A percentile compares a stretch with the other conserved stretches of the same genome.
phyloP scores from a whole-genome alignment of 1,140 invertebrate species.

The Cyclina sinensis region DNA sequence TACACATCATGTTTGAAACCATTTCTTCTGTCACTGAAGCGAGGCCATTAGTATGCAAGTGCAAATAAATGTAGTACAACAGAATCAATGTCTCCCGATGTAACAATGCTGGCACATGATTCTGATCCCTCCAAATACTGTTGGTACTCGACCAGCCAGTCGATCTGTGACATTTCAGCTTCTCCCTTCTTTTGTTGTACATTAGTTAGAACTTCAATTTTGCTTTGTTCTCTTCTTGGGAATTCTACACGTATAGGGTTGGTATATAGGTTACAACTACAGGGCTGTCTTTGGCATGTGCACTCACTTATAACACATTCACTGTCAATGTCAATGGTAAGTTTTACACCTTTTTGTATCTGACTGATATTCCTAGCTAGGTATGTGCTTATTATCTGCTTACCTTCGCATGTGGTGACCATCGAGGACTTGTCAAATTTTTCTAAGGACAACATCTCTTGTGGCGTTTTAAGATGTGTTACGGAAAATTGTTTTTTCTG shows the following conservation, averaged over 20 bases:
- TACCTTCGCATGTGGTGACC: conserved; percentile 15
- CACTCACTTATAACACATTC: background rate
- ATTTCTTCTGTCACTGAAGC: background rate
- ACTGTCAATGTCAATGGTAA: conserved; percentile 49
- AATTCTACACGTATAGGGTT: too few species aligned
- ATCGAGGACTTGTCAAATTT: conserved; percentile 53
- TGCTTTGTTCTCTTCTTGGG: conserved; percentile 8
- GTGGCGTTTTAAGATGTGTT: conserved; percentile 43
- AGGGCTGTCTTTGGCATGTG: background rate
- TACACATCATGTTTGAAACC: conserved; percentile 48
- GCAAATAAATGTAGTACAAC: conserved; percentile 61
- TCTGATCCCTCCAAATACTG: background rate
- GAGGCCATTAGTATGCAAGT: conserved; percentile 48
- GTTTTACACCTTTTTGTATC: conserved; percentile 16
- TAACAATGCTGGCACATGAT: conserved; percentile 50
- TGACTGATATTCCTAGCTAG: conserved; percentile 35
- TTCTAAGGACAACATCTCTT: conserved; percentile 39
- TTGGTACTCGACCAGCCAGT: conserved; percentile 29
- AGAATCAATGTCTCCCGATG: conserved; percentile 64
- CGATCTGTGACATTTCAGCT: conserved; percentile 51
- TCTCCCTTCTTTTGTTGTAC: conserved; percentile 54
- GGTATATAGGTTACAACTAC: too few species aligned
- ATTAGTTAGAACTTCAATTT: background rate
- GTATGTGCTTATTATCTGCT: conserved; percentile 56
- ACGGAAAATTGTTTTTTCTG: conserved; percentile 22